phyloP scores from a whole-genome alignment of 1,140 invertebrate genomes.

The Diabrotica undecimpunctata region DNA sequence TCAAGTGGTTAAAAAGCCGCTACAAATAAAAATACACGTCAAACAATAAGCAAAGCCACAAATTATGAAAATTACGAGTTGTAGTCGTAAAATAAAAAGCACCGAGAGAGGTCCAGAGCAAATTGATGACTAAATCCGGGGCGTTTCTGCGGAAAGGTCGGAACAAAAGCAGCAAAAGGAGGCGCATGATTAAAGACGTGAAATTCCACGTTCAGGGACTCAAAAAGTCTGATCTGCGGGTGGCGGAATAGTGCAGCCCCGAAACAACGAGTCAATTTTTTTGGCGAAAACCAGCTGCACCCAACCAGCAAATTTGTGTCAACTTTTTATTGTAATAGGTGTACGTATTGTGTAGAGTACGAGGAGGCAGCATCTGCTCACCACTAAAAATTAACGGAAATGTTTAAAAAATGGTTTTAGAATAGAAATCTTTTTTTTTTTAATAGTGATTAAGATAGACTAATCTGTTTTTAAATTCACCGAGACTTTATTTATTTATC shows the following conservation, averaged over 20 bases:
- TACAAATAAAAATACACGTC: neutral
- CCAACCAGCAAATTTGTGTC: no score
- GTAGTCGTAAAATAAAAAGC: neutral
- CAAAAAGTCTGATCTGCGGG: neutral
- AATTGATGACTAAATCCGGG: conserved; percentile 2
- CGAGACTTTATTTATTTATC: no score
- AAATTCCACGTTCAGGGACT: conserved; percentile 1
- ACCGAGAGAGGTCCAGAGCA: neutral
- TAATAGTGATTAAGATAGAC: no score
- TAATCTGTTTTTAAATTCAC: no score
- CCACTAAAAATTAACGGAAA: no score
- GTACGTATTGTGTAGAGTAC: no score
- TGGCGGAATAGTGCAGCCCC: neutral
- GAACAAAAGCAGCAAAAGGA: neutral
- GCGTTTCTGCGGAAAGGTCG: conserved; percentile 1
- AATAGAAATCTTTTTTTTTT: no score
- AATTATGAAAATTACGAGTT: conserved; percentile 3
- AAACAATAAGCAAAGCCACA: neutral
- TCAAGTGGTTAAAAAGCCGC: neutral
- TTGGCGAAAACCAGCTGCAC: neutral
- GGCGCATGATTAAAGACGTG: conserved; percentile 1
- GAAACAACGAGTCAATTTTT: neutral
- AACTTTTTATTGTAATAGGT: no score
- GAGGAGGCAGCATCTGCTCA: no score
- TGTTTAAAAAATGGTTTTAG: no score